Percentiles rank a stretch among this genome's conserved stretches.
phyloP scores from a whole-genome alignment of 2,113 vertebrate species.

The Triplophysa rosa region DNA sequence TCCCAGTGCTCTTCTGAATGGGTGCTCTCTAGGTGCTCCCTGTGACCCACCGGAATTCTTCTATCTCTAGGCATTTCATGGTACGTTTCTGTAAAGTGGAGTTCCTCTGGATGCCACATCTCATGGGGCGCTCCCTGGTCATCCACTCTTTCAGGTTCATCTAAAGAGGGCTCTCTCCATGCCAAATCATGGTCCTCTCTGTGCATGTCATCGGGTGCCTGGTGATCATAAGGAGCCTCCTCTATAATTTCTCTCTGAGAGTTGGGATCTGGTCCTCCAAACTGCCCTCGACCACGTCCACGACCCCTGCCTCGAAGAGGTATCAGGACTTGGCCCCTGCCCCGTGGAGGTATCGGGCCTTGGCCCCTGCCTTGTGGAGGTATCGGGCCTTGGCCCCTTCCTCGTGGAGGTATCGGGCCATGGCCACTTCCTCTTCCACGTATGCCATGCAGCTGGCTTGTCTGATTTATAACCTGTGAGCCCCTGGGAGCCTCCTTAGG shows the following conservation, averaged over 20 bases:
- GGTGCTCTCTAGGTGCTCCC: slow-evolving; percentile 68
- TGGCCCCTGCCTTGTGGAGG: too few relatives aligned
- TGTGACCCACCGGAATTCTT: slow-evolving; percentile 69
- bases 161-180: slow-evolving; percentile 69
- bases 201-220: slow-evolving; percentile 65
- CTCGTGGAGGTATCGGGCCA: neutral
- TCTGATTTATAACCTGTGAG: slow-evolving; percentile 57
- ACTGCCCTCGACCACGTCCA: slow-evolving; percentile 61
- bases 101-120: slow-evolving; percentile 78
- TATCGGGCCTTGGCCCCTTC: too few relatives aligned
- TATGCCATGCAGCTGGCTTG: slow-evolving; percentile 21
- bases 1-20: slow-evolving; percentile 82
- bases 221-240: slow-evolving; percentile 63
- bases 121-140: slow-evolving; percentile 60
- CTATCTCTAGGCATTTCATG: slow-evolving; percentile 72
- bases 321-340: too few relatives aligned
- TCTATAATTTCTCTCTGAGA: slow-evolving; percentile 49
- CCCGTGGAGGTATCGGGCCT: too few relatives aligned
- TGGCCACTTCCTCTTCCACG: slow-evolving; percentile 68
- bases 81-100: slow-evolving; percentile 73
- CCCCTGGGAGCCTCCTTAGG: slow-evolving; percentile 59
- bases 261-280: slow-evolving; percentile 53
- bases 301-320: slow-evolving; percentile 54
- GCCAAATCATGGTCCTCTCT: slow-evolving; percentile 61
- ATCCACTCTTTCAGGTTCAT: slow-evolving; percentile 68